Conservation (phyloP, 2,797 vertebrate species). For the Phalanger gymnotis region DNA sequence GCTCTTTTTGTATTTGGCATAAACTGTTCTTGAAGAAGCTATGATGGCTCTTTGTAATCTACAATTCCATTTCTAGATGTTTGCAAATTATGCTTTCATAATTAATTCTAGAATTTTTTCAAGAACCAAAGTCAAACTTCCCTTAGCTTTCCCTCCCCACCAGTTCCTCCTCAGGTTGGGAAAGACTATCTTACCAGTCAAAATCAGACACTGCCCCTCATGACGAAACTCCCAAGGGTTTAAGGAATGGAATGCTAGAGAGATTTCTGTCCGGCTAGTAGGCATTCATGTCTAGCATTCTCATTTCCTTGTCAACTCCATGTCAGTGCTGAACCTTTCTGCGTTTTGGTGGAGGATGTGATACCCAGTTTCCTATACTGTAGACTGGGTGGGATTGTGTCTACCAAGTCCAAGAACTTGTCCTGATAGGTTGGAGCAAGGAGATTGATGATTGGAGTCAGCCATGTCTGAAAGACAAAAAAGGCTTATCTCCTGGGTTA, state of each 20-base stretch:
- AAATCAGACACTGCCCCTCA: not conserved
- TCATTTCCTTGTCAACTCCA: not conserved
- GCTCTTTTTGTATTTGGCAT: not conserved
- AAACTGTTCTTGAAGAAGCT: not conserved
- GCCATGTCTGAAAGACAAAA: not conserved
- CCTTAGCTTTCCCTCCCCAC: not conserved
- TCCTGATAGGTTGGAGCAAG: not conserved
- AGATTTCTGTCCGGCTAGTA: not conserved
- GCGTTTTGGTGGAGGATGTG: not conserved
- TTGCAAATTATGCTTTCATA: not conserved
- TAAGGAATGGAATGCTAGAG: not conserved
- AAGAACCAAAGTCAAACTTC: not conserved
- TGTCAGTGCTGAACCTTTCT: not conserved
- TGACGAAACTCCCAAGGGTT: not conserved
- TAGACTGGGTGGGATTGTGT: not conserved
- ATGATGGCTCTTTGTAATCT: not conserved
- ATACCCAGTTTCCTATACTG: not conserved
- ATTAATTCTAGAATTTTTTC: not conserved
- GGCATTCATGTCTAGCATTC: not conserved
- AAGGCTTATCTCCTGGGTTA: conserved; percentile 63
- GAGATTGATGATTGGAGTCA: not conserved
- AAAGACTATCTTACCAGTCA: not conserved
- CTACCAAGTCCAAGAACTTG: not conserved
- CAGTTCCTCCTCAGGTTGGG: not conserved
- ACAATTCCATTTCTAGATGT: not conserved